A percentile compares a stretch with the other conserved stretches of the same genome.
phyloP scores from a whole-genome alignment of 1,140 invertebrate species.

The Colletes gigas region DNA sequence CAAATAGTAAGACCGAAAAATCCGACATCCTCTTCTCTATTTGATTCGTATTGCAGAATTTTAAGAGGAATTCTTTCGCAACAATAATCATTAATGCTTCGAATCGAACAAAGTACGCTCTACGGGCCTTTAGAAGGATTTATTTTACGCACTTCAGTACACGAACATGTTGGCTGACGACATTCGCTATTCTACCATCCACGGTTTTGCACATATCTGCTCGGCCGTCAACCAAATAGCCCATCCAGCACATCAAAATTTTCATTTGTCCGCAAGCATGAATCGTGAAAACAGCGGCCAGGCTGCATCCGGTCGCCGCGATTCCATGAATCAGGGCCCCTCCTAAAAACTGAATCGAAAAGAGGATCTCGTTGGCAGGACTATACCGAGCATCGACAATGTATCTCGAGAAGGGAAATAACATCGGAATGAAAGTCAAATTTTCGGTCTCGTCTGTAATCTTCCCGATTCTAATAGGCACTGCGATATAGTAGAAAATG shows the following conservation, averaged over 20 bases:
- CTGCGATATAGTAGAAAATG: constrained; percentile 24
- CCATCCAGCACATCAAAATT: constrained; percentile 58
- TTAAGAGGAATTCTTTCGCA: too few species aligned
- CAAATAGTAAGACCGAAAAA: neutral
- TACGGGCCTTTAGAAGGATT: neutral
- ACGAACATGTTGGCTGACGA: constrained; percentile 64
- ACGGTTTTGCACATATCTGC: constrained; percentile 1
- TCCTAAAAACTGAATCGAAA: constrained; percentile 44
- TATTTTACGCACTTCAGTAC: constrained; percentile 51
- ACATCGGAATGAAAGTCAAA: constrained; percentile 32
- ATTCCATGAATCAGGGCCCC: constrained; percentile 57
- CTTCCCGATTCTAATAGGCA: constrained; percentile 10
- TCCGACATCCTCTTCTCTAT: too few species aligned
- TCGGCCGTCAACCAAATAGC: constrained; percentile 30
- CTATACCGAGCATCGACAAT: constrained; percentile 45
- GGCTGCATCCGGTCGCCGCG: constrained; percentile 46
- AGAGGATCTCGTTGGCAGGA: constrained; percentile 59
- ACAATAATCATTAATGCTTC: too few species aligned
- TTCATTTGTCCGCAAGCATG: constrained; percentile 70
- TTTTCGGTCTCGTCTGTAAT: neutral
- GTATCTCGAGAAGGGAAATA: constrained; percentile 56
- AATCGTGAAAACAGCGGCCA: constrained; percentile 61
- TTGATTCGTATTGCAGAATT: too few species aligned
- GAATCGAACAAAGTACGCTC: neutral
- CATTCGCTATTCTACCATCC: constrained; percentile 52